Base-by-base conservation (phyloP, 2,888 invertebrate species). In the Timema podura region DNA sequence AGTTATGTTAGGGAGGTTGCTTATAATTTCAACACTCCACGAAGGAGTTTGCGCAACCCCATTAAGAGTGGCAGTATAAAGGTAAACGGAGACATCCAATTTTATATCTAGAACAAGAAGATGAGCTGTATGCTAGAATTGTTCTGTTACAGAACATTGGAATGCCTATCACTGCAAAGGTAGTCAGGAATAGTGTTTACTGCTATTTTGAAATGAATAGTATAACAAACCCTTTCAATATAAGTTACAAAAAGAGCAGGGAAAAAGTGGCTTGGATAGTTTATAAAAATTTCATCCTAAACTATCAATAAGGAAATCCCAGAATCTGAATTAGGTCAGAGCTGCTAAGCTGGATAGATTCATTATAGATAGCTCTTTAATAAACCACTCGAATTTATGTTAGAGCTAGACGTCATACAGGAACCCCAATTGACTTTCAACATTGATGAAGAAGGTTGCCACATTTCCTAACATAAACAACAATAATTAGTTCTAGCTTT, bases 1-100 rank as follows among this genome's bases (percentile, higher is more conserved):
- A 15, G 57, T 57, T 57, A 15, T 57, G 57, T 57, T 13, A 57
- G 57, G 57, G 61, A 13, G 45, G 61, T 45, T 44, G 45, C 44
- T 61, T 44, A 15, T 10, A 30, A 13, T 44, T 61, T 44, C 45
- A 45, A 45, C n/a, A 61, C 45, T 11, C 13, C 9, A 44, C 44
- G 61, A 30, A 30, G 61, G 30, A 61, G 0, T 44, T 44, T 44
- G 45, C 44, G 61, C 9, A 11, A 45, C 45, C 45, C 30, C 13
- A 45, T 61, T 13, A 61, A 61, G 0, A 30, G 45, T 44, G 44
- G 10, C 10, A 44, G 44, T 30, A 61, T 2, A 61, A 61, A 61
- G 45, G 45, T 30, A 61, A n/a, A 61, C 44, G 57, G 13, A 30
- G 44, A 10, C 44, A 30, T 61, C 61, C 61, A 61, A n/a, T 61